Conservation (phyloP, 2,888 invertebrate species). For the Microplitis manilae region DNA sequence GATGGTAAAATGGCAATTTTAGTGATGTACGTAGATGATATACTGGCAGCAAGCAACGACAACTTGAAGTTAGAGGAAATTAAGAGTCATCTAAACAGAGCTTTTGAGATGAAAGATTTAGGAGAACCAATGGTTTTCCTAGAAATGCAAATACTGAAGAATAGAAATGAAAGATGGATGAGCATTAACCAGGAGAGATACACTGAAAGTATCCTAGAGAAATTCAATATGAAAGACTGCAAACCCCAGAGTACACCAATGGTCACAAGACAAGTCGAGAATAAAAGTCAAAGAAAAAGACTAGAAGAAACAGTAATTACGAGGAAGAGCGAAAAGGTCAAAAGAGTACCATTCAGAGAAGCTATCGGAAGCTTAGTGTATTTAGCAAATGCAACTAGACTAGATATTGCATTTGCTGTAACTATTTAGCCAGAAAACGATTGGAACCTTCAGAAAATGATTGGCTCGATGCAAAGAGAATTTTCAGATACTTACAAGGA, state of each 20-base stretch:
- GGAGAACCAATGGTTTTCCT: constrained; percentile 10
- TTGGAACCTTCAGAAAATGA: constrained; percentile 5
- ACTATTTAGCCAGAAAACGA: constrained; percentile 18
- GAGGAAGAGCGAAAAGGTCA: background rate
- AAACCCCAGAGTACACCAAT: constrained; percentile 27
- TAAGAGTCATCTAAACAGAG: background rate
- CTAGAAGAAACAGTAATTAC: background rate
- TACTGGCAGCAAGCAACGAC: background rate
- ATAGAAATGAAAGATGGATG: background rate
- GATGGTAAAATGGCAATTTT: constrained; percentile 1
- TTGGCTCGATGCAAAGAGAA: background rate
- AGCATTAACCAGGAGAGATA: background rate
- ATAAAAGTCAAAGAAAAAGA: constrained; percentile 22
- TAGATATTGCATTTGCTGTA: constrained; percentile 29
- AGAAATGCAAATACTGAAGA: constrained; percentile 30
- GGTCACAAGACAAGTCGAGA: constrained; percentile 33
- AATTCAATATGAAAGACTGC: constrained; percentile 42
- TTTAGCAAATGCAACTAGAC: constrained; percentile 9
- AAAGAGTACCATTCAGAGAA: constrained; percentile 27
- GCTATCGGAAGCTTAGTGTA: constrained; percentile 28
- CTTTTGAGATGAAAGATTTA: background rate
- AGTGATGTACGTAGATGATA: background rate
- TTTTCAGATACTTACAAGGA: too few relatives aligned
- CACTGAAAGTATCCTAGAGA: constrained; percentile 25
- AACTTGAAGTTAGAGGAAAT: background rate